These are phyloP conservation scores for Aphodius sticticus DNA, from an alignment of 2,888 invertebrate species.

Conservation along the genomic window DNA sequence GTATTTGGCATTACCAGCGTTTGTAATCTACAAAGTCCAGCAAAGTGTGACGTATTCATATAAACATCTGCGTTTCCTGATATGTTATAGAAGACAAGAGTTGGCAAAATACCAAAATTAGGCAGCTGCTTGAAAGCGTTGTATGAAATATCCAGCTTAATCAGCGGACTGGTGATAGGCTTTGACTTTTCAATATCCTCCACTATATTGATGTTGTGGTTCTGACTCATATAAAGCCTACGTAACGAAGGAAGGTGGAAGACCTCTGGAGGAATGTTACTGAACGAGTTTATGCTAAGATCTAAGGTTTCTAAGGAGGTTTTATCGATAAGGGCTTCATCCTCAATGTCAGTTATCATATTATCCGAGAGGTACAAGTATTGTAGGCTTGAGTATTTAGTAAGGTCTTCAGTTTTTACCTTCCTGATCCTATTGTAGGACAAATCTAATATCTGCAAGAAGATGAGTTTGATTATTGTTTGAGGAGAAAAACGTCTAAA, in stretches of 20 bases:
- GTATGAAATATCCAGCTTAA: slow-evolving; percentile 50
- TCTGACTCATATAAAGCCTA: slow-evolving; percentile 51
- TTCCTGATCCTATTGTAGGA: slow-evolving; percentile 52
- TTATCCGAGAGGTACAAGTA: slow-evolving; percentile 54
- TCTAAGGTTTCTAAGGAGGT: slow-evolving; percentile 48
- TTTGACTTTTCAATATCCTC: slow-evolving; percentile 48
- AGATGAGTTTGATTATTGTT: slow-evolving; percentile 21
- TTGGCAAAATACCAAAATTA: slow-evolving; percentile 46
- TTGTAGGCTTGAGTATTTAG: slow-evolving; percentile 46
- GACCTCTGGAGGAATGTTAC: slow-evolving; percentile 48
- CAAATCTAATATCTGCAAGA: slow-evolving; percentile 50
- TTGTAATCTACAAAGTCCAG: slow-evolving; percentile 38
- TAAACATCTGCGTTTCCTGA: slow-evolving; percentile 39
- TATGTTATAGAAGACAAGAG: slow-evolving; percentile 37
- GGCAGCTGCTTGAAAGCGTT: slow-evolving; percentile 49
- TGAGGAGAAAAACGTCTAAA: not conserved
- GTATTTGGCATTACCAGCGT: slow-evolving; percentile 29
- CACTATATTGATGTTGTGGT: slow-evolving; percentile 51
- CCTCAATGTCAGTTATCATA: slow-evolving; percentile 48
- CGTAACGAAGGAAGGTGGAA: slow-evolving; percentile 51
- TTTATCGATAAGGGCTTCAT: slow-evolving; percentile 47
- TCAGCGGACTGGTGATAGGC: slow-evolving; percentile 50
- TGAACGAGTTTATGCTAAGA: slow-evolving; percentile 48
- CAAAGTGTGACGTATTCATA: slow-evolving; percentile 29
- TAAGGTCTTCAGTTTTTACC: slow-evolving; percentile 48